phyloP scores from a whole-genome alignment of 2,888 invertebrate species.

The Xestia sexstrigata region DNA sequence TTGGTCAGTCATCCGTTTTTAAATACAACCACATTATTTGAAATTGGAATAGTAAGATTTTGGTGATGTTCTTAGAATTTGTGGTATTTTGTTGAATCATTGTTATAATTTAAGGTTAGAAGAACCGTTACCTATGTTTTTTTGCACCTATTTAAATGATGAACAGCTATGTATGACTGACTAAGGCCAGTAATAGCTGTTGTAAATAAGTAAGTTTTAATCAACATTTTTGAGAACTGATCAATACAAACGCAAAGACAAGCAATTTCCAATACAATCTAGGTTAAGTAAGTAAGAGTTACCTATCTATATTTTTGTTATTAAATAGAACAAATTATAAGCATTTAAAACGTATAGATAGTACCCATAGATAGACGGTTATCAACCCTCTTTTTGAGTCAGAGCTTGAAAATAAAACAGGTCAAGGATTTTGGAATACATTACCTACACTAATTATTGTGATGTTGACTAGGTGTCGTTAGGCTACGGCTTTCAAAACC shows the following conservation, averaged over 20 bases:
- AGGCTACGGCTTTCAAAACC: background rate
- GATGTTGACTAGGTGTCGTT: background rate
- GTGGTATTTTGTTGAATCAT: slow-evolving; percentile 24
- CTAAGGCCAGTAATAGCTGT: too few relatives aligned
- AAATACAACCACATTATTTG: slow-evolving; percentile 40
- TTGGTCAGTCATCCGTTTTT: slow-evolving; percentile 54
- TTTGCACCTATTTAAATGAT: background rate
- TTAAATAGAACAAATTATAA: background rate
- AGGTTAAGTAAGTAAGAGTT: background rate
- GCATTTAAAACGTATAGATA: background rate
- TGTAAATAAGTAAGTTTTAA: background rate
- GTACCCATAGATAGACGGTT: background rate
- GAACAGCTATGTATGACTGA: background rate
- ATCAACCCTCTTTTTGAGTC: slow-evolving; percentile 2
- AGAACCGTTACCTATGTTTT: slow-evolving; percentile 24
- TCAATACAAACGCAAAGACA: background rate
- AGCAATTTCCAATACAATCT: background rate
- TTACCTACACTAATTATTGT: slow-evolving; percentile 19
- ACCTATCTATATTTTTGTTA: background rate
- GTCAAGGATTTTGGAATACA: slow-evolving; percentile 36
- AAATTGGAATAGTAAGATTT: slow-evolving; percentile 43
- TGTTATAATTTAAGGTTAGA: slow-evolving; percentile 1
- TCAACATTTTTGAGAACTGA: background rate
- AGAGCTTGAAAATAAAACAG: slow-evolving; percentile 10
- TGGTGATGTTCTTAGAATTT: slow-evolving; percentile 35